A percentile compares a stretch with the other conserved stretches of the same genome.
phyloP scores from a whole-genome alignment of 2,888 invertebrate genomes.

The Schizotus pectinicornis region DNA sequence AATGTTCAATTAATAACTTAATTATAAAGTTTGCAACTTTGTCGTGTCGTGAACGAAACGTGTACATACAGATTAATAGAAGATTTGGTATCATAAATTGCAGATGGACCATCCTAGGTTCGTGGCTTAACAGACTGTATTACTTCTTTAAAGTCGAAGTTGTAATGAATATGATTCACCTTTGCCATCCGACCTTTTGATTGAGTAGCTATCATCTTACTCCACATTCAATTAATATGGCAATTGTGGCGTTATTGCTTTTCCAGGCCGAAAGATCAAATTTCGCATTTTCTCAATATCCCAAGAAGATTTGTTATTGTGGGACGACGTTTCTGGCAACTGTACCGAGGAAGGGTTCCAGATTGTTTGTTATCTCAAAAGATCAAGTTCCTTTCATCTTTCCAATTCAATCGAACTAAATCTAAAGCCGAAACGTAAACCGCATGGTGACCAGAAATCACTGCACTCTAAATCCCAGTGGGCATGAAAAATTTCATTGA shows the following conservation, averaged over 20 bases:
- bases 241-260: neutral
- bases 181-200: neutral
- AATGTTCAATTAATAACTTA: too few relatives aligned
- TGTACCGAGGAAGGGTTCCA: constrained; percentile 17
- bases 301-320: neutral
- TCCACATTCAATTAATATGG: too few relatives aligned
- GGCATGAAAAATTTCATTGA: constrained; percentile 34
- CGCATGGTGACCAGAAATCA: constrained; percentile 29
- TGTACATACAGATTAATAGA: too few relatives aligned
- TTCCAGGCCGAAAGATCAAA: neutral
- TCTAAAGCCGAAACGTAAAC: constrained; percentile 15
- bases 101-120: too few relatives aligned
- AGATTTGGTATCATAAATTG: too few relatives aligned
- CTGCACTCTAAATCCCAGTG: constrained; percentile 27
- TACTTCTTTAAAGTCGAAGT: neutral
- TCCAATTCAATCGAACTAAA: constrained; percentile 7
- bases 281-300: neutral
- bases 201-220: neutral
- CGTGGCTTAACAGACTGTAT: too few relatives aligned
- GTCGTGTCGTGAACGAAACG: too few relatives aligned
- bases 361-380: constrained; percentile 45
- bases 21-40: too few relatives aligned
- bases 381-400: constrained; percentile 40
- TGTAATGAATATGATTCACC: neutral
- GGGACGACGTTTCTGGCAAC: constrained; percentile 3